phyloP scores from a whole-genome alignment of 2,888 invertebrate species.

The Ochropacha duplaris region DNA sequence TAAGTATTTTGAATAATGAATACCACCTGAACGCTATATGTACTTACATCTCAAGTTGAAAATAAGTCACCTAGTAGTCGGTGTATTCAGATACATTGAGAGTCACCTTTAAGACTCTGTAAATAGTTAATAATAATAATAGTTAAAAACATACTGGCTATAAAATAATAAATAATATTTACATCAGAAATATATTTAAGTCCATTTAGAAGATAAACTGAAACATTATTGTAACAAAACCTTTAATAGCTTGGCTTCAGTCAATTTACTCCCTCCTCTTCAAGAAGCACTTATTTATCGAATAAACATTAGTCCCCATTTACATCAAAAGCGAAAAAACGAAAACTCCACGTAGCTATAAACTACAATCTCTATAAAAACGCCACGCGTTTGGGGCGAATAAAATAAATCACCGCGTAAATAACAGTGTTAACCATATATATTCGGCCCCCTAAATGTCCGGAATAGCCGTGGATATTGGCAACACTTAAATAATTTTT shows the following conservation, averaged over 20 bases:
- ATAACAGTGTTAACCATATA: constrained; percentile 69
- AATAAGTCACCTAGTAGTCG: no score
- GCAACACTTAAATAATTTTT: constrained; percentile 62
- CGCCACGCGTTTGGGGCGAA: constrained; percentile 42
- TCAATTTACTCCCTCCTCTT: not conserved
- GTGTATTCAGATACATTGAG: no score
- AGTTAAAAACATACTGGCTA: no score
- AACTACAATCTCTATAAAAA: constrained; percentile 37
- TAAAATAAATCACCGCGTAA: constrained; percentile 65
- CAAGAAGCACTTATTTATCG: constrained; percentile 6
- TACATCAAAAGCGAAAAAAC: constrained; percentile 22
- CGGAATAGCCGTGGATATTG: constrained; percentile 54
- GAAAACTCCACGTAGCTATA: constrained; percentile 33
- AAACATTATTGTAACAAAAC: not conserved
- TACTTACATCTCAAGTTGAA: no score
- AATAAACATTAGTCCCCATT: constrained; percentile 21
- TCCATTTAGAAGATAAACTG: not conserved
- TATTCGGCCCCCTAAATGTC: constrained; percentile 48
- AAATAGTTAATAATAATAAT: no score
- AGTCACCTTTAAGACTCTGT: no score
- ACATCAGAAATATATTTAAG: not conserved
- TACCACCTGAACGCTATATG: no score
- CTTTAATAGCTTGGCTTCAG: not conserved
- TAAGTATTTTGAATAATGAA: no score
- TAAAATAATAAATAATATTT: no score